These are phyloP conservation scores for Lathronympha strigana DNA, from an alignment of 2,888 invertebrate genomes.

Conservation along the genomic window DNA sequence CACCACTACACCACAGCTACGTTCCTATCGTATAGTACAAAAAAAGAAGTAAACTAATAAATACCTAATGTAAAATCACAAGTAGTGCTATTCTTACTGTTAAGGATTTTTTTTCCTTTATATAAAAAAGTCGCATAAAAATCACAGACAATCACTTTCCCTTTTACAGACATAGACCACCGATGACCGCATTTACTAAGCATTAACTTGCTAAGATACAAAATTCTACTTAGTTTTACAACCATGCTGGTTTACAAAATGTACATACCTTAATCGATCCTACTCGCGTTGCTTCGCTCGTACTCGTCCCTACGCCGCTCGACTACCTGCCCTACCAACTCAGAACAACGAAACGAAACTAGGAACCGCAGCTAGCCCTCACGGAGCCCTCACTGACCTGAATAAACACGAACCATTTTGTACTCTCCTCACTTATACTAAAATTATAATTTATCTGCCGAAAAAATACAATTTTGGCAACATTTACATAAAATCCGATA, in stretches of 20 bases:
- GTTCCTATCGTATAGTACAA: conserved; percentile 71
- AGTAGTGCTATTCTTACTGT: conserved; percentile 84
- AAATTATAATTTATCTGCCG: conserved; percentile 68
- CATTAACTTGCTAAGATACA: conserved; percentile 81
- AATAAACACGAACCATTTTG: conserved; percentile 55
- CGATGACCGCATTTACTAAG: conserved; percentile 78
- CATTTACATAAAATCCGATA: conserved; percentile 76
- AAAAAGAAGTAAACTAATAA: conserved; percentile 78
- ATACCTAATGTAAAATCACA: conserved; percentile 84
- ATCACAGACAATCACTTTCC: conserved; percentile 85
- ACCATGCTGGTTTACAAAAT: conserved; percentile 78
- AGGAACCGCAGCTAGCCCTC: conserved; percentile 43
- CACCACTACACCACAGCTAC: conserved; percentile 64
- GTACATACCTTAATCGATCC: conserved; percentile 59
- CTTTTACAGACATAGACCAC: conserved; percentile 83
- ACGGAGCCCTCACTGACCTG: conserved; percentile 50
- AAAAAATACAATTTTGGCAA: conserved; percentile 81
- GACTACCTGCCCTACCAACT: conserved; percentile 19
- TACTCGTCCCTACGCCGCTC: conserved; percentile 55
- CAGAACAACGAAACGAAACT: conserved; percentile 33
- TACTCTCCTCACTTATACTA: conserved; percentile 74
- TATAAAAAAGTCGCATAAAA: conserved; percentile 85
- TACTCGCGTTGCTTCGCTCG: conserved; percentile 56
- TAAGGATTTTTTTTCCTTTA: conserved; percentile 81
- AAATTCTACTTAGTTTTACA: conserved; percentile 84